These are phyloP conservation scores for Novumbra hubbsi DNA, from an alignment of 2,797 vertebrate genomes.

Conservation along the genomic window DNA sequence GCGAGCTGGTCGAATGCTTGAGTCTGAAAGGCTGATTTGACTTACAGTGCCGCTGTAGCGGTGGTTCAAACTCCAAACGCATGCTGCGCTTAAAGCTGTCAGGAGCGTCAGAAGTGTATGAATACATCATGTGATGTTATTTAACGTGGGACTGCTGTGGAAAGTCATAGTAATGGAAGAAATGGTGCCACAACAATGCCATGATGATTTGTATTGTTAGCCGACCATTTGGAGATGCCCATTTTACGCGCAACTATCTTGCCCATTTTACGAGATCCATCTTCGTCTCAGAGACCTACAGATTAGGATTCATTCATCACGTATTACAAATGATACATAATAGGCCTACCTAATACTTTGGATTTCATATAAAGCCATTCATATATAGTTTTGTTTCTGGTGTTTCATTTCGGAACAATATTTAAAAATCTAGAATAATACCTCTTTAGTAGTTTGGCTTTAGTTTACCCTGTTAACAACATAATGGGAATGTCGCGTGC, in stretches of 20 bases:
- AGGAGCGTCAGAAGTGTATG: neutral
- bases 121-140: neutral
- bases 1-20: conserved; percentile 15
- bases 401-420: neutral
- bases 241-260: neutral
- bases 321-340: neutral
- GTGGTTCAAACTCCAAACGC: conserved; percentile 20
- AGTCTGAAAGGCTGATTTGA: conserved; percentile 21
- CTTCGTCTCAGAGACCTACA: neutral
- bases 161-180: neutral
- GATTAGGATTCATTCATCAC: neutral
- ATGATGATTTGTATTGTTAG: neutral
- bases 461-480: neutral
- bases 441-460: neutral
- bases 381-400: too few relatives aligned
- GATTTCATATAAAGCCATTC: neutral
- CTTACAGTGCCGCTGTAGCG: conserved; percentile 1
- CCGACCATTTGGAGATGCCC: neutral
- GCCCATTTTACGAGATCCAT: neutral
- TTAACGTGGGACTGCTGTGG: neutral
- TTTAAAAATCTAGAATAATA: neutral
- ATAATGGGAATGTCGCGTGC: neutral
- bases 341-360: neutral
- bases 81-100: conserved; percentile 14
- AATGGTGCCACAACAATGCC: neutral